These are phyloP conservation scores for Cherax quadricarinatus DNA, from an alignment of 1,140 invertebrate species.

Conservation along the genomic window DNA sequence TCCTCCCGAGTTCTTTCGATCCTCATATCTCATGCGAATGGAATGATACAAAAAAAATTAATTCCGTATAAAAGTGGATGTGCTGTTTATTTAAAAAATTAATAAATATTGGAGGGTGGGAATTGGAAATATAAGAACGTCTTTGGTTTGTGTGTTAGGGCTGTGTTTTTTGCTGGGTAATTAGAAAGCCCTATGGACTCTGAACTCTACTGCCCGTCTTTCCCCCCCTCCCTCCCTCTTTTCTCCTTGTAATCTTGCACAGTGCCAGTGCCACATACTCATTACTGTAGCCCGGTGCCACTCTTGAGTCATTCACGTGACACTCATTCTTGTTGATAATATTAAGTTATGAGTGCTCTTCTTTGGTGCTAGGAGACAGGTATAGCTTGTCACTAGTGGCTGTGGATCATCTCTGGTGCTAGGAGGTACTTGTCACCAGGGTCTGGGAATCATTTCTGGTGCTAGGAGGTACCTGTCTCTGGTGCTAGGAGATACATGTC, in stretches of 20 bases:
- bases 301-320: neutral
- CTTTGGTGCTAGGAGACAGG: no score
- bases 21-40: neutral
- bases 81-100: conserved; percentile 2
- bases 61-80: conserved; percentile 11
- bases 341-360: no score
- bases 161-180: neutral
- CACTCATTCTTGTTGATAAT: no score
- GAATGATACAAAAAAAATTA: neutral
- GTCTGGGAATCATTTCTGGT: neutral
- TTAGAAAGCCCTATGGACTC: neutral
- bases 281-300: neutral
- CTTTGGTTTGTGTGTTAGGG: neutral
- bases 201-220: neutral
- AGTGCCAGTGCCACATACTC: conserved; percentile 6
- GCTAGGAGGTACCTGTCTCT: neutral
- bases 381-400: no score
- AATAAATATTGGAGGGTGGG: conserved; percentile 34
- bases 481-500: no score
- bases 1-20: neutral
- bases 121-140: conserved; percentile 20
- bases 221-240: neutral
- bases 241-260: neutral
- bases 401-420: no score
- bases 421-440: no score